Evolutionary conservation across 2,797 vertebrate species (phyloP).

Genomic region (Cuculus canorus): DNA sequence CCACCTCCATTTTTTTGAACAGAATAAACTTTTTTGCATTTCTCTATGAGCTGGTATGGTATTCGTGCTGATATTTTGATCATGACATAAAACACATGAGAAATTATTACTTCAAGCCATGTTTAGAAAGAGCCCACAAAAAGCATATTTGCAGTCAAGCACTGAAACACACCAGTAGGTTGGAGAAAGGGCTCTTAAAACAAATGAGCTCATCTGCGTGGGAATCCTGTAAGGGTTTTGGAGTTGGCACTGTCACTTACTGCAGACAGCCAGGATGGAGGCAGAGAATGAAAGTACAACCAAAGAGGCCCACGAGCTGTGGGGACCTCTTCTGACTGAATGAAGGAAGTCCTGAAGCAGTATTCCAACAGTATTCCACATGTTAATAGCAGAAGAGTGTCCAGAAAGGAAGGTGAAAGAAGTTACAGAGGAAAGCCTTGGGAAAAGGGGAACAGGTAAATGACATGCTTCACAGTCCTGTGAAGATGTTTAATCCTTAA

Average conservation of each 20-base stretch:
- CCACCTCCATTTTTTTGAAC: background rate
- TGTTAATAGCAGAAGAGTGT: background rate
- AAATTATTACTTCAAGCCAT: background rate
- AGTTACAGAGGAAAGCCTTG: background rate
- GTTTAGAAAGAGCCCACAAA: background rate
- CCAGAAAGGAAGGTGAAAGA: conserved; percentile 11
- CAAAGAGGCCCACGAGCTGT: background rate
- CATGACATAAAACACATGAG: background rate
- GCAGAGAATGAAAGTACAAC: background rate
- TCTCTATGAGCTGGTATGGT: background rate
- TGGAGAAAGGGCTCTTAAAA: background rate
- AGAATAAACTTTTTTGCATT: background rate
- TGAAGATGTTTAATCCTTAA: background rate
- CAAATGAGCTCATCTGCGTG: background rate
- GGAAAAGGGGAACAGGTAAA: background rate
- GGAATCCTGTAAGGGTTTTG: background rate
- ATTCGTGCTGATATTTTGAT: background rate
- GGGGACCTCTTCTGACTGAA: conserved; percentile 3
- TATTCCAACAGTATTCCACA: background rate
- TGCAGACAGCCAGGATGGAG: background rate
- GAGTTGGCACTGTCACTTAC: background rate
- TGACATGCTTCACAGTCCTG: background rate
- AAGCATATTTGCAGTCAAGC: background rate
- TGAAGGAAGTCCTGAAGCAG: background rate
- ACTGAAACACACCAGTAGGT: background rate